Evolutionary conservation across 2,113 vertebrate genomes (phyloP), one percentile per base, ranked within the genome.

Genomic region (Tetraodon nigroviridis): DNA sequence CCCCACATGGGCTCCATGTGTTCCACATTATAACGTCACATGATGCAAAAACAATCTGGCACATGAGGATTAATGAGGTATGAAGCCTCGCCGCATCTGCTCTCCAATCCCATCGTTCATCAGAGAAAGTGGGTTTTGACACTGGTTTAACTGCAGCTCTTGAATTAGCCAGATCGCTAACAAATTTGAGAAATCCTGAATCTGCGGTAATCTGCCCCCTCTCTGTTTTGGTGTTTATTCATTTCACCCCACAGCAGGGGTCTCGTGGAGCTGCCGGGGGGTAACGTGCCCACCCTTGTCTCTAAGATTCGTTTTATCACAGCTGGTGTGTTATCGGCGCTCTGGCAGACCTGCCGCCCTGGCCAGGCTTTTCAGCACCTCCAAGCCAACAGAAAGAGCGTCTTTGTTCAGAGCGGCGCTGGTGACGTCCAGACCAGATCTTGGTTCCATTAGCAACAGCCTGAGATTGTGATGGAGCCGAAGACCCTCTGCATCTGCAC

Each of bases 331-430:
- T 86, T 81, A 84, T 86, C 77, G 64, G 71, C 63, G 63, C 81
- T 83, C 80, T 61, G 45, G 51, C 76, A 67, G 70, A 61, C 51
- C 76, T 87, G 85, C 84, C 82, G 85, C 84, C 76, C 73, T 84
- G 68, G 71, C 59, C 77, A 76, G 73, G 86, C 84, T 79, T 90
- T 86, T 90, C 88, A 87, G 83, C 89, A 87, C 88, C 87, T 90
- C 75, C 69, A 58, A 67, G 66, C 42, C 76, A 66, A 86, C 71
- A 90, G 82, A 90, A 90, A 88, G 86, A 67, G 65, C 69, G 60
- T 86, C 88, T 89, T 89, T 90, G 88, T 89, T 86, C 82, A 69
- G 68, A 37, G 52, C n/a, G 19, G 53, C 61, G 78, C 79, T 76
- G 57, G 62, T 89, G 84, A 89, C 87, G 87, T 88, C 75, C 75